Evolutionary conservation across 2,113 vertebrate genomes (phyloP), one percentile per base, ranked within the genome.

Genomic region (Ursus arctos): DNA sequence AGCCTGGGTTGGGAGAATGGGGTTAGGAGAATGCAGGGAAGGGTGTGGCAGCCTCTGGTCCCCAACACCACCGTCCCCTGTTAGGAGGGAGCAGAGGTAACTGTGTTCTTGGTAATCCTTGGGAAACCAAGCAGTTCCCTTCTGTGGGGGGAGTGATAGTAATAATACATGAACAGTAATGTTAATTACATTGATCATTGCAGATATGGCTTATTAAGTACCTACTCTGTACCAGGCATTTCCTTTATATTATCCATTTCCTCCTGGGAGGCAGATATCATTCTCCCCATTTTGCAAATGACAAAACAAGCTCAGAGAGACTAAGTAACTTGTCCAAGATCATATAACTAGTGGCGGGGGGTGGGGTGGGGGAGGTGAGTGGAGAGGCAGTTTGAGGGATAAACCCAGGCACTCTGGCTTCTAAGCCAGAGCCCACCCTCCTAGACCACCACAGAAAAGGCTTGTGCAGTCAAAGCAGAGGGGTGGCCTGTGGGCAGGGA

Each of bases 251-350:
- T 18, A 51, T 36, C 76, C 55, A 26, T 71, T 97, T 47, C 43
- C 69, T 91, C 31, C 69, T 33, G 15, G 79, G 88, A 86, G 55
- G 74, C 24, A 86, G 72, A 86, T 82, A 79, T 65, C 71, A 22
- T 91, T 33, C 83, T 74, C 81, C 4, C 9, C 51, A 36, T 61
- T 84, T 87, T 89, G 28, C 80, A 80, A 86, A 91, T 86, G 86
- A 87, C 26, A 53, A 91, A 89, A 72, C 10, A 51, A 92, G 43
- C 19, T 91, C 85, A 77, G 26, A 61, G 59, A 85, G 51, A 83
- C 86, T 26, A 84, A 90, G 63, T 81, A 77, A 83, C 82, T 82
- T 82, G 14, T 77, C 47, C 79, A 65, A 95, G 80, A 71, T 87
- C 91, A 49, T 1, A 18, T 3, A 65, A 74, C 43, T 61, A 14